These are phyloP conservation scores for Pandemis heparana DNA, from an alignment of 2,888 invertebrate species.

Conservation along the genomic window DNA sequence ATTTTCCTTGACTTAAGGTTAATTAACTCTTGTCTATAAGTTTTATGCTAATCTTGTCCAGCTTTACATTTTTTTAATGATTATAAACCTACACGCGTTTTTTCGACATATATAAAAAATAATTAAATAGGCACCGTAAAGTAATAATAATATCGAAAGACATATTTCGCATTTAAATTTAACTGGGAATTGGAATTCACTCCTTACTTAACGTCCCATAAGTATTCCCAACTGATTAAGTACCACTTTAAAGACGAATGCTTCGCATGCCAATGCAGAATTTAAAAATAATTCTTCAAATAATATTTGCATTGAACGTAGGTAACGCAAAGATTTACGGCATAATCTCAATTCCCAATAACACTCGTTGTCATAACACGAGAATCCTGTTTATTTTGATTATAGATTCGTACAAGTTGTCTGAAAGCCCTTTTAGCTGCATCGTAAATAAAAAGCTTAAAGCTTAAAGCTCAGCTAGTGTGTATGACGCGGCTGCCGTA, in stretches of 20 bases:
- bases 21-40: not conserved
- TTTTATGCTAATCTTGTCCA: not conserved
- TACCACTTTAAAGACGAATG: not conserved
- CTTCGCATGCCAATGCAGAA: not conserved
- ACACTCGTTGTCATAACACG: conserved; percentile 31
- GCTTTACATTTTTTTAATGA: not conserved
- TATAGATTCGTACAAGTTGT: conserved; percentile 21
- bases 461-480: conserved; percentile 34
- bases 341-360: conserved; percentile 29
- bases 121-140: too few species aligned
- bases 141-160: too few species aligned
- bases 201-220: not conserved
- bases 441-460: conserved; percentile 49
- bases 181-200: too few species aligned
- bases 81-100: not conserved
- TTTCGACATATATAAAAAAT: too few species aligned
- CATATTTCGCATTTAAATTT: too few species aligned
- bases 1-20: not conserved
- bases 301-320: conserved; percentile 16
- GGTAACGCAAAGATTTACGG: conserved; percentile 27
- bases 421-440: conserved; percentile 42
- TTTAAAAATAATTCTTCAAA: conserved; percentile 31
- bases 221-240: not conserved
- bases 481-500: conserved; percentile 26
- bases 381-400: conserved; percentile 37